phyloP scores from a whole-genome alignment of 2,797 vertebrate species.

The Cuniculus paca region DNA sequence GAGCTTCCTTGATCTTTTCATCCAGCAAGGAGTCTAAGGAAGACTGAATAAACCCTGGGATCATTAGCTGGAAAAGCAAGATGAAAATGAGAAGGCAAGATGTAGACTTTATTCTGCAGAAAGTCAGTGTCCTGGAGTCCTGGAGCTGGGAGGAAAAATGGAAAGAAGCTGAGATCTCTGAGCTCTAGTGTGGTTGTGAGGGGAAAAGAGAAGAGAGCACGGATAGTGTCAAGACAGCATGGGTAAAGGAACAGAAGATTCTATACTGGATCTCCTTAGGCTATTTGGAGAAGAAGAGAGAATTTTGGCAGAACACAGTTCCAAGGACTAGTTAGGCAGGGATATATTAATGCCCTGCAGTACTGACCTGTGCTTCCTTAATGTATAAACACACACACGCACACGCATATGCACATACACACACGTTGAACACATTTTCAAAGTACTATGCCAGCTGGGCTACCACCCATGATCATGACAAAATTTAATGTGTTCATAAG shows the following conservation, averaged over 20 bases:
- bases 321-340: not conserved
- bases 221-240: not conserved
- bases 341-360: not conserved
- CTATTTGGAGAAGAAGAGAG: not conserved
- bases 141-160: not conserved
- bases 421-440: not conserved
- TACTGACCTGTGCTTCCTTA: not conserved
- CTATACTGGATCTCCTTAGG: not conserved
- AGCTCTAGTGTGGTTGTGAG: not conserved
- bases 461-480: not conserved
- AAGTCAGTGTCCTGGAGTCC: not conserved
- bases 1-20: not conserved
- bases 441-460: not conserved
- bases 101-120: conserved; percentile 15
- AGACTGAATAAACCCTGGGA: not conserved
- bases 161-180: not conserved
- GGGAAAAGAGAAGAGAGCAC: not conserved
- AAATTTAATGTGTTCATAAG: not conserved
- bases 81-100: not conserved
- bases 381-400: not conserved
- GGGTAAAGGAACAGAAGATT: not conserved
- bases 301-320: not conserved
- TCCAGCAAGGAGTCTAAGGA: not conserved
- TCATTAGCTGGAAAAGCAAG: conserved; percentile 9
- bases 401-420: not conserved